Evolutionary conservation across 2,113 vertebrate species (phyloP).

Genomic region (Amblyornis subalaris): DNA sequence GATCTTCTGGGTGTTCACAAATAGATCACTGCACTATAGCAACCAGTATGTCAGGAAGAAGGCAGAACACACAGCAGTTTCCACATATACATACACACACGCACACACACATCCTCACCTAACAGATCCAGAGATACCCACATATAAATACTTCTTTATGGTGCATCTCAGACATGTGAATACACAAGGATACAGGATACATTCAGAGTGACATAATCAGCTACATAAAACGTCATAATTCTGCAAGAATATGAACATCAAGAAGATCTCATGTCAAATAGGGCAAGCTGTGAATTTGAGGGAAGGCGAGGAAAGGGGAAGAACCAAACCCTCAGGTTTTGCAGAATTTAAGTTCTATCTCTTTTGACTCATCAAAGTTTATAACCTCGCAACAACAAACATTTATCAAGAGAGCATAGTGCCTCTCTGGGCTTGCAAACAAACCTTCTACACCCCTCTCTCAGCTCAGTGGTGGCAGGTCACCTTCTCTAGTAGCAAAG

Average conservation of each 20-base stretch:
- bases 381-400: neutral
- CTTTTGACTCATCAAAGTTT: neutral
- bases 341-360: neutral
- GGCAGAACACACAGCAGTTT: slow-evolving; percentile 48
- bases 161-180: neutral
- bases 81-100: slow-evolving; percentile 12
- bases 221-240: neutral
- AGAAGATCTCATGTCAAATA: neutral
- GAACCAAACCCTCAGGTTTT: neutral
- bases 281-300: neutral
- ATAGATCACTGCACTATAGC: slow-evolving; percentile 71
- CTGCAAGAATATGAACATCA: neutral
- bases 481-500: neutral
- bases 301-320: neutral
- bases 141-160: neutral
- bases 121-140: neutral
- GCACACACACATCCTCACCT: neutral
- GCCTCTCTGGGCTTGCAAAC: neutral
- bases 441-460: neutral
- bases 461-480: fast-evolving
- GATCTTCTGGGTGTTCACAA: slow-evolving; percentile 73
- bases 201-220: neutral
- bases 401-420: neutral
- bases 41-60: slow-evolving; percentile 71
- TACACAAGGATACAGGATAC: neutral